Base-by-base conservation (phyloP, 2,888 invertebrate species). In the Cheiracanthium punctorium region DNA sequence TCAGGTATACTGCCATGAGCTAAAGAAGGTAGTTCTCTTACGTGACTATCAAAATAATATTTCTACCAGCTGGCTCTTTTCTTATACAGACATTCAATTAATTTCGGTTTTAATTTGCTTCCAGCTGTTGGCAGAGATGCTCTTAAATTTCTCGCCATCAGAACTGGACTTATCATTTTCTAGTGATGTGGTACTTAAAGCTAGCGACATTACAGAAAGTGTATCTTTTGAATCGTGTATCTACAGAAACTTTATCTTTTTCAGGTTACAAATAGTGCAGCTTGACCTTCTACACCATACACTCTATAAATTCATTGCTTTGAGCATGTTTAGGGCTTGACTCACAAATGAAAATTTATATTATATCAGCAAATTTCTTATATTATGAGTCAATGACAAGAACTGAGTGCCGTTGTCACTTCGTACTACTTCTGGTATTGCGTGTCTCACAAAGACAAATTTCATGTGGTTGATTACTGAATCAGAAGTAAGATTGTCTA, bases 131-230 rank as follows among this genome's bases (percentile, higher is more conserved):
- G 89, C 0, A 90, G 64, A 5, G 86, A 71, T 72, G 89, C 88
- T 58, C 89, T 76, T 37, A 90, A 80, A 52, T 89, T 89, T 29
- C 90, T 33, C 20, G 90, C 90, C 88, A 90, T 89, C 7, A 90
- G 88, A 12, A 91, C 89, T 20, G 90, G 90, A 32, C 89, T 88
- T 89, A 12, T 90, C 90, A 67, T 88, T 89, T n/a, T 88, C 80
- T 33, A 90, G 76, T 24, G 90, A 89, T 20, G 90, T 88, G 5
- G 89, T 79, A 1, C 90, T 77, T 67, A 89, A 89, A 20, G 88
- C 89, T 70, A 90, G 79, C 30, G 90, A 85, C 0, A 88, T 89
- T 48, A 89, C 74, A 74, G 79, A 89, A 17, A 52, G 52, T 89
- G 12, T 89, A 85, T 70, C n/a, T n/a, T n/a, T n/a, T n/a, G n/a